These are phyloP conservation scores for Tiliacea aurago DNA, from an alignment of 2,888 invertebrate genomes.

Conservation along the genomic window DNA sequence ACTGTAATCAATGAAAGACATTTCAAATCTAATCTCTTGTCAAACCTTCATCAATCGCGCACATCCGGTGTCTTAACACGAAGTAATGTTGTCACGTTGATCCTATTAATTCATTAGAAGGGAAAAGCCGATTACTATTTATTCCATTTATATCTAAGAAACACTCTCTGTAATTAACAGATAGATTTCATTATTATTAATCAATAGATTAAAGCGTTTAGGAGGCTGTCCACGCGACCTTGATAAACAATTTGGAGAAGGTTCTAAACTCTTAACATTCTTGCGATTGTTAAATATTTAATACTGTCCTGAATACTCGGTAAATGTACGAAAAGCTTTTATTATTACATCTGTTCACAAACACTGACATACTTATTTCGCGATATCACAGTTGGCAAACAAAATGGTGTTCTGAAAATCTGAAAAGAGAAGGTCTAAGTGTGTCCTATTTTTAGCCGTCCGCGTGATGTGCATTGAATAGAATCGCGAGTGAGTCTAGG, in stretches of 20 bases:
- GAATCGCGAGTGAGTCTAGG: constrained; percentile 69
- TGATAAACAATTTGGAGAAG: constrained; percentile 1
- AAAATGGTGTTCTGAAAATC: constrained; percentile 45
- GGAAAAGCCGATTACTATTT: constrained; percentile 39
- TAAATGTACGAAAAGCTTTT: background rate
- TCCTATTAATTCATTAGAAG: constrained; percentile 36
- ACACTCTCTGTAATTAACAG: constrained; percentile 40
- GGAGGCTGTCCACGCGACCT: background rate
- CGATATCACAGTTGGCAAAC: constrained; percentile 28
- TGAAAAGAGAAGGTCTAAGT: constrained; percentile 63
- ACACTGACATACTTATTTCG: constrained; percentile 13
- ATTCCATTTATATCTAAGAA: constrained; percentile 33
- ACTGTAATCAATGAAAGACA: constrained; percentile 10
- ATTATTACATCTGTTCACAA: constrained; percentile 4
- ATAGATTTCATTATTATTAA: constrained; percentile 31
- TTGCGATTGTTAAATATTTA: background rate
- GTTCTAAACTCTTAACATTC: background rate
- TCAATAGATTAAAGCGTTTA: constrained; percentile 15
- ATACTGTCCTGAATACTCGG: background rate
- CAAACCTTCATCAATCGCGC: constrained; percentile 28
- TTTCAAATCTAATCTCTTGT: constrained; percentile 21
- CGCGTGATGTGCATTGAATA: constrained; percentile 67
- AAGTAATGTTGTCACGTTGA: constrained; percentile 23
- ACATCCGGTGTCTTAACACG: constrained; percentile 7
- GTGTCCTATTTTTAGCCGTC: constrained; percentile 72